These are phyloP conservation scores for Limnephilus rhombicus DNA, from an alignment of 2,888 invertebrate genomes.

Conservation along the genomic window DNA sequence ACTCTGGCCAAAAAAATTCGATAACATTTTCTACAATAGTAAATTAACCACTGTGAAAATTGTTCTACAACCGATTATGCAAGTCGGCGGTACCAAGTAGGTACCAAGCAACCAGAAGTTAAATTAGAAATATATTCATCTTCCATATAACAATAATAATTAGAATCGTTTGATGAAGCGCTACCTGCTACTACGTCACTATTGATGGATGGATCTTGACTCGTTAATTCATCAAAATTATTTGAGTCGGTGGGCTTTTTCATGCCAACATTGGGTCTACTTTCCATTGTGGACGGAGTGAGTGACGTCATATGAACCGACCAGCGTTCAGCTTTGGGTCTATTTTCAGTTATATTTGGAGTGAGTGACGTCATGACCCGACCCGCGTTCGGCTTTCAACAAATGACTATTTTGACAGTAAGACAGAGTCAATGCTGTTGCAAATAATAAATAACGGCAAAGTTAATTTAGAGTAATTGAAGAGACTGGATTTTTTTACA, in stretches of 20 bases:
- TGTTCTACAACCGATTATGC: background rate
- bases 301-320: background rate
- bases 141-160: background rate
- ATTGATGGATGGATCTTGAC: constrained; percentile 1
- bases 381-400: background rate
- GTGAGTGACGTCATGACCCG: background rate
- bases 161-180: background rate
- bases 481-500: too few species aligned
- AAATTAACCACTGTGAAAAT: background rate
- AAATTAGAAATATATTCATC: constrained; percentile 1
- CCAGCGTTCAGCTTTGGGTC: background rate
- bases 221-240: background rate
- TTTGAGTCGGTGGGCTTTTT: background rate
- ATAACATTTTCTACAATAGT: background rate
- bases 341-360: background rate
- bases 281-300: background rate
- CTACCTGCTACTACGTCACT: background rate
- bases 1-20: background rate
- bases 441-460: background rate
- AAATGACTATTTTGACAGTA: background rate
- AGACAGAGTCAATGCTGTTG: background rate
- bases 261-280: background rate
- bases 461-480: too few species aligned
- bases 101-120: background rate
- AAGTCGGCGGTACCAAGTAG: background rate